A percentile compares a stretch with the other conserved stretches of the same genome.
Conservation (phyloP, 2,797 vertebrate genomes). For the Tapera naevia region DNA sequence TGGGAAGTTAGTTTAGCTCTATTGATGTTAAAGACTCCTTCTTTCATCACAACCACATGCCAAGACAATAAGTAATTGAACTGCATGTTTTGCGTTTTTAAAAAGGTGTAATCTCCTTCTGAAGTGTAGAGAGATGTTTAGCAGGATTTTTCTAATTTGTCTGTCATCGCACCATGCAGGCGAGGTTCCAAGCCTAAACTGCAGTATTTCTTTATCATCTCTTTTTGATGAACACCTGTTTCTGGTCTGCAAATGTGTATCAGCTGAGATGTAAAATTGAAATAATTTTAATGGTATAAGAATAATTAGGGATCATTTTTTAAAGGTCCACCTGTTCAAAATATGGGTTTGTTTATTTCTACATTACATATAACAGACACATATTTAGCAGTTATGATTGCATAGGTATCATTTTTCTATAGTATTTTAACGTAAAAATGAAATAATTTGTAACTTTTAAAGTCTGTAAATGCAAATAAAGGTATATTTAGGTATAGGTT, state of each 20-base stretch:
- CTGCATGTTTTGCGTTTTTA: slow-evolving; percentile 80
- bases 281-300: slow-evolving; percentile 86
- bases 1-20: slow-evolving; percentile 82
- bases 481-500: background rate
- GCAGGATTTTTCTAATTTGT: slow-evolving; percentile 82
- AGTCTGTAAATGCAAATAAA: background rate
- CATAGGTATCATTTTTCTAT: background rate
- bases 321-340: slow-evolving; percentile 89
- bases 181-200: slow-evolving; percentile 74
- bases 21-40: slow-evolving; percentile 79
- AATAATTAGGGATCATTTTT: slow-evolving; percentile 91
- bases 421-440: slow-evolving; percentile 16
- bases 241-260: slow-evolving; percentile 83
- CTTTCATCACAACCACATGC: slow-evolving; percentile 80
- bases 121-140: slow-evolving; percentile 78
- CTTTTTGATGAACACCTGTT: slow-evolving; percentile 91
- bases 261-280: slow-evolving; percentile 81
- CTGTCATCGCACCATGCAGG: slow-evolving; percentile 76
- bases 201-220: slow-evolving; percentile 73
- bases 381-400: slow-evolving; percentile 1
- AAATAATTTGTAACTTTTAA: background rate
- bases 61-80: slow-evolving; percentile 84
- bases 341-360: slow-evolving; percentile 72
- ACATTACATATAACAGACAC: slow-evolving; percentile 9
- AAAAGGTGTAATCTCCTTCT: slow-evolving; percentile 86